Conservation (phyloP, 1,140 invertebrate genomes). For the Trissolcus basalis region DNA sequence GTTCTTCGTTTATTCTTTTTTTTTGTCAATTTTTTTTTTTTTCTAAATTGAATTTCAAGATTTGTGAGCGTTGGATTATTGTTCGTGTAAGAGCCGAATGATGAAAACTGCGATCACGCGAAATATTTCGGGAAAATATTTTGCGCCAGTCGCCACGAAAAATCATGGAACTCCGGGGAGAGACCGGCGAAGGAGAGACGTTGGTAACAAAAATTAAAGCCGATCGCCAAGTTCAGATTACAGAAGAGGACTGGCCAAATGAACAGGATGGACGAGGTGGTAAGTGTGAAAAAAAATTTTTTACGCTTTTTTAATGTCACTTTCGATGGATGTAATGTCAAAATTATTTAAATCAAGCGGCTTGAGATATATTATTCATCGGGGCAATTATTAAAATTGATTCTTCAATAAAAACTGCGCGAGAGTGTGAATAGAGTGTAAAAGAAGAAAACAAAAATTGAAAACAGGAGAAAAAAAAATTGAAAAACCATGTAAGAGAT, state of each 20-base stretch:
- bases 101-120: no score
- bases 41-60: no score
- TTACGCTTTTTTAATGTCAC: slow-evolving; percentile 26
- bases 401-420: no score
- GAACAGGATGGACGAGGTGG: slow-evolving; percentile 38
- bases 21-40: neutral
- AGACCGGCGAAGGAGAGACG: slow-evolving; percentile 7
- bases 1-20: neutral
- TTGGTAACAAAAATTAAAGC: slow-evolving; percentile 39
- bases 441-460: neutral
- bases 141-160: slow-evolving; percentile 10
- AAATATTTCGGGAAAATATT: slow-evolving; percentile 10
- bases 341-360: neutral
- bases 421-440: neutral
- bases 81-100: no score
- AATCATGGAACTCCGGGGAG: slow-evolving; percentile 40
- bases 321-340: slow-evolving; percentile 21
- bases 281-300: slow-evolving; percentile 51
- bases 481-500: no score
- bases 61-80: no score
- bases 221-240: slow-evolving; percentile 48
- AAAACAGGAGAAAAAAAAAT: neutral
- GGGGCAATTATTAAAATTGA: no score
- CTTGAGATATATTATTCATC: no score
- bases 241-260: slow-evolving; percentile 48